phyloP scores from a whole-genome alignment of 2,113 vertebrate genomes.

The Butorides virescens region DNA sequence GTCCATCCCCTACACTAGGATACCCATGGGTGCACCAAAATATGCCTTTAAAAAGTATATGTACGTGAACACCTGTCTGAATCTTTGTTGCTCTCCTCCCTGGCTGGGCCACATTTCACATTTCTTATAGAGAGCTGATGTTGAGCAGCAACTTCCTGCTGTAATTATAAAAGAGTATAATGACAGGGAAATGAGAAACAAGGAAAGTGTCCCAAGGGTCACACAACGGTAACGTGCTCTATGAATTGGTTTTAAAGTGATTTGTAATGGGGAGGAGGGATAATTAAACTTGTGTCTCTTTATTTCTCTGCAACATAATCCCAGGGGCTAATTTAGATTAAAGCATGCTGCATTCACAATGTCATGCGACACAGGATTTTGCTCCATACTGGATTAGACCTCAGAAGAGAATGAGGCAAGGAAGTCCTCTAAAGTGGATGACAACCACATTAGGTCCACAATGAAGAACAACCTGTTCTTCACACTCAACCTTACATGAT shows the following conservation, averaged over 20 bases:
- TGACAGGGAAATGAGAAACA: background rate
- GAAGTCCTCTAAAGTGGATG: background rate
- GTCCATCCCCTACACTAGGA: background rate
- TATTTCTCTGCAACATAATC: background rate
- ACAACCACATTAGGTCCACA: background rate
- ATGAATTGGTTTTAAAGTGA: background rate
- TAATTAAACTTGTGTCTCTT: background rate
- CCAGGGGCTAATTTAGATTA: background rate
- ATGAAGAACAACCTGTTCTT: background rate
- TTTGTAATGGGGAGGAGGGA: background rate
- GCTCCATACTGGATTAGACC: background rate
- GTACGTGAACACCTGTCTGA: background rate
- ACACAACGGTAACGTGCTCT: background rate
- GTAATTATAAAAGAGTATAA: background rate
- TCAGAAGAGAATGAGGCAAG: background rate
- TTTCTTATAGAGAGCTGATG: background rate
- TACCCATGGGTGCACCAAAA: background rate
- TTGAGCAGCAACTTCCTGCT: background rate
- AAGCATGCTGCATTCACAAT: background rate
- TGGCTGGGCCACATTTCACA: background rate
- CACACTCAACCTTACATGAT: background rate
- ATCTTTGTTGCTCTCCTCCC: background rate
- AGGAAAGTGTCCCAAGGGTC: background rate
- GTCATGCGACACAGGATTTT: background rate
- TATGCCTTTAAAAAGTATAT: background rate